phyloP scores from a whole-genome alignment of 2,797 vertebrate species.

The Galagoides demidoff region DNA sequence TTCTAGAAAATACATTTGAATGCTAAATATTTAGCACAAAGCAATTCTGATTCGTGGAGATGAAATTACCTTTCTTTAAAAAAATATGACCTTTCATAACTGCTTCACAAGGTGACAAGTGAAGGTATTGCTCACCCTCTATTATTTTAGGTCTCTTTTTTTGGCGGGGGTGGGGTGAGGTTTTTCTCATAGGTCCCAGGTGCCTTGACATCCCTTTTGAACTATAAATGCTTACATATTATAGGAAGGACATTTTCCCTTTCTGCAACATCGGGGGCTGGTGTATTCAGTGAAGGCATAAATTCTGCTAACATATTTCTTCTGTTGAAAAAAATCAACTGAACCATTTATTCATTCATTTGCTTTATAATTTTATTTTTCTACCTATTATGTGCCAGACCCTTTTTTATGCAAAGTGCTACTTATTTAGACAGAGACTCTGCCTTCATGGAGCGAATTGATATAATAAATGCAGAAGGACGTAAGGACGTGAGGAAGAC shows the following conservation, averaged over 20 bases:
- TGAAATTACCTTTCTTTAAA: background rate
- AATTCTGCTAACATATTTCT: background rate
- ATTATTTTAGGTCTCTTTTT: background rate
- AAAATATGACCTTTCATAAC: background rate
- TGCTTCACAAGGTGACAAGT: background rate
- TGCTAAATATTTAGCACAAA: background rate
- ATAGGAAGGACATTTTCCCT: background rate
- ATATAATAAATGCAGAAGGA: background rate
- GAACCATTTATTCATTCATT: background rate
- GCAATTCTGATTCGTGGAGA: background rate
- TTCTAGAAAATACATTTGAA: background rate
- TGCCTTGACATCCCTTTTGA: rapidly evolving
- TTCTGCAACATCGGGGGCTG: background rate
- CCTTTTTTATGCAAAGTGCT: background rate
- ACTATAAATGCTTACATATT: background rate
- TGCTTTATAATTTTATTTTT: background rate
- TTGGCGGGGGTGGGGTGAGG: background rate
- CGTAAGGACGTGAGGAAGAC: background rate
- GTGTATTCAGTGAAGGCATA: background rate
- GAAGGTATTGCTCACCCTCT: background rate
- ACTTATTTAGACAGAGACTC: rapidly evolving
- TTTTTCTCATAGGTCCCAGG: background rate
- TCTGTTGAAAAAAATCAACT: background rate
- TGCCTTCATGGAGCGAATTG: rapidly evolving
- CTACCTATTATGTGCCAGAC: rapidly evolving